A percentile compares a stretch with the other conserved stretches of the same genome.
Evolutionary conservation across 2,113 vertebrate genomes (phyloP).

Genomic region (Gavia stellata): DNA sequence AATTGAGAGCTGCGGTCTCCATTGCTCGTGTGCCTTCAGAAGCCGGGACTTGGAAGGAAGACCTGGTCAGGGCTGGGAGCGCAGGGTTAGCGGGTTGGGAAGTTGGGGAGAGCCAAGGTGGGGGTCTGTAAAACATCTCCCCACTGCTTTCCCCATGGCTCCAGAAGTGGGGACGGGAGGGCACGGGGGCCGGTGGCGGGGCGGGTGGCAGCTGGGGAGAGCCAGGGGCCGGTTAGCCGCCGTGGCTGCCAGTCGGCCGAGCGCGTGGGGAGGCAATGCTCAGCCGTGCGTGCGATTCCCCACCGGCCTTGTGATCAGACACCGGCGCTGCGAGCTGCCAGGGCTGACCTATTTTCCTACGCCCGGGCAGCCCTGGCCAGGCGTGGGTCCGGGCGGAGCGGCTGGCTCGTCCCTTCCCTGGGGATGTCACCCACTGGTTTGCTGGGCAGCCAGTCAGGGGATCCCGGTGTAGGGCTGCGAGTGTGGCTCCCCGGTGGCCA

Average conservation of each 20-base stretch:
- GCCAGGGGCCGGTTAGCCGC: background rate
- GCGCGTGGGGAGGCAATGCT: constrained; percentile 10
- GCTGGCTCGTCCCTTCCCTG: background rate
- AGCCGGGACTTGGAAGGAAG: background rate
- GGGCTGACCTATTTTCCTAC: constrained; percentile 73
- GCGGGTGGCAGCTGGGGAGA: constrained; percentile 9
- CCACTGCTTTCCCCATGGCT: fast-evolving
- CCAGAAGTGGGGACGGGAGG: background rate
- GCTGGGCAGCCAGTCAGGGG: background rate
- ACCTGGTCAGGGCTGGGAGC: background rate
- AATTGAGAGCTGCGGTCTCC: background rate
- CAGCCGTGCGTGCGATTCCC: constrained; percentile 42
- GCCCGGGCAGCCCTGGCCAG: background rate
- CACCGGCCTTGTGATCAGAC: constrained; percentile 36
- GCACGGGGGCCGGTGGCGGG: background rate
- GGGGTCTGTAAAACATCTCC: background rate
- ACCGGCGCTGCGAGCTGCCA: constrained; percentile 32
- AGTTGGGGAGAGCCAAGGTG: background rate
- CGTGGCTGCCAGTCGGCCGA: background rate
- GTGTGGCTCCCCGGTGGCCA: background rate
- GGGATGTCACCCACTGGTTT: background rate
- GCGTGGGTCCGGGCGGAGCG: background rate
- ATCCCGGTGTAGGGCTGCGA: fast-evolving
- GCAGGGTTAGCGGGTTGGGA: background rate
- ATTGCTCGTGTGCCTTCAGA: background rate